phyloP scores from a whole-genome alignment of 2,888 invertebrate genomes.

The Cryptocheilus praepositus region DNA sequence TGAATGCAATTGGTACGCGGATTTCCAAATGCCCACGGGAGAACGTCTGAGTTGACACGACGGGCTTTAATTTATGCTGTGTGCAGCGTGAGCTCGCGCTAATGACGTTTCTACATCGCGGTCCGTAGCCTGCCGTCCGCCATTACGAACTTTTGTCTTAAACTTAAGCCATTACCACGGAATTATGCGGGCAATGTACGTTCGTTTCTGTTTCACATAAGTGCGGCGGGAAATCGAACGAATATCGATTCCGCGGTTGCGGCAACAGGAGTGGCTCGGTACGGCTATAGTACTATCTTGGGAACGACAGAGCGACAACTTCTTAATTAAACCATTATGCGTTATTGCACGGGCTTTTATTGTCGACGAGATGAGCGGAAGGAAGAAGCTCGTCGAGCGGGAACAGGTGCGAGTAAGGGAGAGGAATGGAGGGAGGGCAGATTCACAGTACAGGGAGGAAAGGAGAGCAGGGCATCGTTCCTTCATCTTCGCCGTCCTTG shows the following conservation, averaged over 20 bases:
- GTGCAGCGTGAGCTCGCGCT: background rate
- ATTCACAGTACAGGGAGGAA: slow-evolving; percentile 10
- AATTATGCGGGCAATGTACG: slow-evolving; percentile 1
- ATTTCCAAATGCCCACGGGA: no score
- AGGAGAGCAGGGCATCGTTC: slow-evolving; percentile 10
- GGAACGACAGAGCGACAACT: slow-evolving; percentile 58
- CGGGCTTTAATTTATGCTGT: no score
- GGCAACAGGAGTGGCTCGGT: background rate
- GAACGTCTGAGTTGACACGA: no score
- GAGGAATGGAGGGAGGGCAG: slow-evolving; percentile 29
- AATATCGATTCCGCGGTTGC: slow-evolving; percentile 18
- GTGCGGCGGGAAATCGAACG: slow-evolving; percentile 17
- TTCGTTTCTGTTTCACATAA: slow-evolving; percentile 17
- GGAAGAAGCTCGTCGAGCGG: slow-evolving; percentile 23
- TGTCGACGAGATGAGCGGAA: slow-evolving; percentile 50
- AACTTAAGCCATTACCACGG: slow-evolving; percentile 1
- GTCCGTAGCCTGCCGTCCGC: background rate
- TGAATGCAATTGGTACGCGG: no score
- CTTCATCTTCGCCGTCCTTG: slow-evolving; percentile 31
- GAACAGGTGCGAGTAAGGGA: slow-evolving; percentile 7
- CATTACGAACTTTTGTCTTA: background rate
- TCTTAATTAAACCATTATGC: slow-evolving; percentile 73
- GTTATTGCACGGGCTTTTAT: slow-evolving; percentile 68
- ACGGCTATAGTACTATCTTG: slow-evolving; percentile 18
- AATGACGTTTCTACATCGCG: background rate